A percentile compares a stretch with the other conserved stretches of the same genome.
Evolutionary conservation across 2,113 vertebrate species (phyloP).

Genomic region (Psilopogon haemacephalus): DNA sequence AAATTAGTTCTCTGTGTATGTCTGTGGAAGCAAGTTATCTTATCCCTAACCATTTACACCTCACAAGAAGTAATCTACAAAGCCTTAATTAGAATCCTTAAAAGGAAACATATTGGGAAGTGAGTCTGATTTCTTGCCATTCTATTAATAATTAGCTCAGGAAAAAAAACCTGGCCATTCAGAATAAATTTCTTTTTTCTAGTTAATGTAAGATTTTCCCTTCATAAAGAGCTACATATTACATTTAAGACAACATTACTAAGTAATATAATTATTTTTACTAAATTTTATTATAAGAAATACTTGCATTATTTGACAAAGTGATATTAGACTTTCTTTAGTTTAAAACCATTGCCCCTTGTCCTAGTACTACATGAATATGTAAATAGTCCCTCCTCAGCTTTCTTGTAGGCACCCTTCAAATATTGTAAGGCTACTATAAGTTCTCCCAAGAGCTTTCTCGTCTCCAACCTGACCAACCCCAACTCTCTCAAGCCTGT

Average conservation of each 20-base stretch:
- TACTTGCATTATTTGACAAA: background rate
- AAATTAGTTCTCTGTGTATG: background rate
- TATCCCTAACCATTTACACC: background rate
- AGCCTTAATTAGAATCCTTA: conserved; percentile 2
- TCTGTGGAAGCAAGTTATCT: background rate
- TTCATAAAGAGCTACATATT: background rate
- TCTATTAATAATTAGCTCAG: background rate
- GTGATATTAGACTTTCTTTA: background rate
- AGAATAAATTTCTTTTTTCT: background rate
- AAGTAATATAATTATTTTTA: background rate
- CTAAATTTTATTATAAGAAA: fast-evolving
- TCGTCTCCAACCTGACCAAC: too few relatives aligned
- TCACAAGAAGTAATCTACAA: background rate
- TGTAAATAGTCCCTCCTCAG: too few relatives aligned
- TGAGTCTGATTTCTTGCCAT: background rate
- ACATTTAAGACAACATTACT: background rate
- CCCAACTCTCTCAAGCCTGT: too few relatives aligned
- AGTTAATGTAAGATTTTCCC: background rate
- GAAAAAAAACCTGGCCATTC: background rate
- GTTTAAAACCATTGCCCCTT: too few relatives aligned
- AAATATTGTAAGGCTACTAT: too few relatives aligned
- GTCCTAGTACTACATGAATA: too few relatives aligned
- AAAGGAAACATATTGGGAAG: background rate
- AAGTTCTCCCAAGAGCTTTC: too few relatives aligned
- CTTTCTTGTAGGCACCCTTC: too few relatives aligned